phyloP scores from a whole-genome alignment of 1,140 invertebrate species.

The Drosophila elegans region DNA sequence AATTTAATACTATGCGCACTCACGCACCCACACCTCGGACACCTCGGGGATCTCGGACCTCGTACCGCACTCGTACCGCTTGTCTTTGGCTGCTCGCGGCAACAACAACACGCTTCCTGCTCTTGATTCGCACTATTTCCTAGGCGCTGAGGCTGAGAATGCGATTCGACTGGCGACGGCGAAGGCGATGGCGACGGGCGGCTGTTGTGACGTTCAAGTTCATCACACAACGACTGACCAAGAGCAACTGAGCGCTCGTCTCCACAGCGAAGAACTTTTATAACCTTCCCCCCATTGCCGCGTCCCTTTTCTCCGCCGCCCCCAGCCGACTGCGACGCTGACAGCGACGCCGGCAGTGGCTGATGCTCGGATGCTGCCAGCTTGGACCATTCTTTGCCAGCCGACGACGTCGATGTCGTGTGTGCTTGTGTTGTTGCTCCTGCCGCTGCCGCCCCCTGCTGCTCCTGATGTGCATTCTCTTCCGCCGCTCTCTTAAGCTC shows the following conservation, averaged over 20 bases:
- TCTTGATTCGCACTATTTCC: conserved; percentile 62
- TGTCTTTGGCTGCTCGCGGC: conserved; percentile 1
- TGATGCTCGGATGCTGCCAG: conserved; percentile 53
- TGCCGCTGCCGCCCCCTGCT: conserved; percentile 24
- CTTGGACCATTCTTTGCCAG: conserved; percentile 74
- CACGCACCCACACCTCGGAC: conserved; percentile 66
- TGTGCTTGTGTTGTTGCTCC: conserved; percentile 7
- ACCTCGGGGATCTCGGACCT: conserved; percentile 6
- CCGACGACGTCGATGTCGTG: conserved; percentile 33
- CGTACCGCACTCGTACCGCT: conserved; percentile 13
- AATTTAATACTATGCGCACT: conserved; percentile 82
- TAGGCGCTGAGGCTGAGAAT: conserved; percentile 47
- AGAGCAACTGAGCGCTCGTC: conserved; percentile 80
- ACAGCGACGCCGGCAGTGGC: conserved; percentile 50
- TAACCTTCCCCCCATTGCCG: conserved; percentile 51
- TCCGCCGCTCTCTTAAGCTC: conserved; percentile 7
- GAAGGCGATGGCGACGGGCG: background rate
- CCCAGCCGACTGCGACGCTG: conserved; percentile 23
- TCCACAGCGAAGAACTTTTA: conserved; percentile 77
- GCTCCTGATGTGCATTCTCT: conserved; percentile 67
- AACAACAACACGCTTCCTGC: conserved; percentile 67
- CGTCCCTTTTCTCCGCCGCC: background rate
- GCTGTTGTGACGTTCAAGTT: conserved; percentile 47
- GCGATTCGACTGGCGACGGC: conserved; percentile 27
- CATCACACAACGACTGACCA: conserved; percentile 79